Evolutionary conservation across 1,140 invertebrate genomes (phyloP).

Genomic region (Heliconius melpomene): DNA sequence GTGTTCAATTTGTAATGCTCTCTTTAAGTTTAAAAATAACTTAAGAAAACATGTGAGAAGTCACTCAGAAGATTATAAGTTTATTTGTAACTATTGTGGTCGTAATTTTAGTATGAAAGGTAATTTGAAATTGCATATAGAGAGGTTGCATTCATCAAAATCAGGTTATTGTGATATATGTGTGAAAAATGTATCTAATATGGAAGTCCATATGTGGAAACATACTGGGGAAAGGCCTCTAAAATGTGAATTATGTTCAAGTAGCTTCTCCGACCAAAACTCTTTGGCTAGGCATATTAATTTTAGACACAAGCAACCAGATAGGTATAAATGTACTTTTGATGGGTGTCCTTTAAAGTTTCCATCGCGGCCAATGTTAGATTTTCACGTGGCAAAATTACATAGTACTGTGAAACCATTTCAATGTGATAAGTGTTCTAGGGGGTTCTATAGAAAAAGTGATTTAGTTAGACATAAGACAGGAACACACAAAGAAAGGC

Average conservation of each 20-base stretch:
- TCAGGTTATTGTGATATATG: slow-evolving; percentile 68
- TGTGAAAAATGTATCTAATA: slow-evolving; percentile 60
- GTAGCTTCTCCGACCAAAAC: slow-evolving; percentile 57
- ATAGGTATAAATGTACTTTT: slow-evolving; percentile 61
- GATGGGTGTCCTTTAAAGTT: slow-evolving; percentile 58
- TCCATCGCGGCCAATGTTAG: slow-evolving; percentile 59
- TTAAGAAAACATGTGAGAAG: slow-evolving; percentile 59
- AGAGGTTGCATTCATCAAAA: slow-evolving; percentile 60
- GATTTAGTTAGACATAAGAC: slow-evolving; percentile 64
- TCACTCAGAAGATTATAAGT: slow-evolving; percentile 52
- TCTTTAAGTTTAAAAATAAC: slow-evolving; percentile 64
- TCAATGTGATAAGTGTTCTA: slow-evolving; percentile 60
- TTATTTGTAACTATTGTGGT: slow-evolving; percentile 76
- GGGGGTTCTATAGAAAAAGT: slow-evolving; percentile 68
- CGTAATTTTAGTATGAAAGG: slow-evolving; percentile 81
- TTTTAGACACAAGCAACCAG: slow-evolving; percentile 61
- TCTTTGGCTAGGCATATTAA: slow-evolving; percentile 57
- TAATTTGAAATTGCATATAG: slow-evolving; percentile 70
- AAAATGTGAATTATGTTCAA: slow-evolving; percentile 82
- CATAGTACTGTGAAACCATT: slow-evolving; percentile 55
- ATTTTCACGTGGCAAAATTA: slow-evolving; percentile 57
- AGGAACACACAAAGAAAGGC: slow-evolving; percentile 58
- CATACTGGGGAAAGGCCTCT: slow-evolving; percentile 86
- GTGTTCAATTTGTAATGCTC: slow-evolving; percentile 58
- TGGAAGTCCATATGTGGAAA: slow-evolving; percentile 82